These are phyloP conservation scores for Epinotia nisella DNA, from an alignment of 2,888 invertebrate species.

Conservation along the genomic window DNA sequence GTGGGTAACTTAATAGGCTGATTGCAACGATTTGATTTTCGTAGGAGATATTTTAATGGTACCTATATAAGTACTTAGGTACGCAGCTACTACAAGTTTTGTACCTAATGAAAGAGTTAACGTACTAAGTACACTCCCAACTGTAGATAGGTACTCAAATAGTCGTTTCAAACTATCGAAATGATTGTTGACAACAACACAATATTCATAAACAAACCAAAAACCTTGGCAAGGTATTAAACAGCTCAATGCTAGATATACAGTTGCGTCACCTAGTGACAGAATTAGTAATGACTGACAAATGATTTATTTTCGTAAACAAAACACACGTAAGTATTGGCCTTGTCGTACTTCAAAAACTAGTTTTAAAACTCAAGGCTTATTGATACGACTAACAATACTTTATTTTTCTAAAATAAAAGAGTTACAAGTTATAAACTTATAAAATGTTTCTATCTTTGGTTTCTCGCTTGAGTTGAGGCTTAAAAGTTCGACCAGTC, in stretches of 20 bases:
- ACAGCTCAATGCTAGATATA: not conserved
- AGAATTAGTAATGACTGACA: constrained; percentile 33
- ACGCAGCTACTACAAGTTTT: too few relatives aligned
- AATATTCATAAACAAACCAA: not conserved
- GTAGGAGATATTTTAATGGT: not conserved
- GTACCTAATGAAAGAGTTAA: too few relatives aligned
- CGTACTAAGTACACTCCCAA: not conserved
- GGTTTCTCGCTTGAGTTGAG: not conserved
- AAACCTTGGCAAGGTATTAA: constrained; percentile 3
- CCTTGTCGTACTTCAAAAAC: constrained; percentile 12
- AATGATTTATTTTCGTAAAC: constrained; percentile 34
- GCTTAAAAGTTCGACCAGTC: constrained; percentile 60
- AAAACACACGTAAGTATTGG: constrained; percentile 13
- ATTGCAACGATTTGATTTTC: not conserved
- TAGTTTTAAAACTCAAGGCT: not conserved
- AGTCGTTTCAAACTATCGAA: not conserved
- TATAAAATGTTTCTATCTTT: constrained; percentile 6
- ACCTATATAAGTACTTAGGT: too few relatives aligned
- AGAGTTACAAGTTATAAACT: not conserved
- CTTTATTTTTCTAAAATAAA: constrained; percentile 4
- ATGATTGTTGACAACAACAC: not conserved
- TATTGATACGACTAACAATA: not conserved
- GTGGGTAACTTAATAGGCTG: not conserved
- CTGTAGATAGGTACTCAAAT: not conserved
- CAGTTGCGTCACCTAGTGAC: constrained; percentile 44